phyloP scores from a whole-genome alignment of 2,113 vertebrate species.

The Sporophila hypoxantha region DNA sequence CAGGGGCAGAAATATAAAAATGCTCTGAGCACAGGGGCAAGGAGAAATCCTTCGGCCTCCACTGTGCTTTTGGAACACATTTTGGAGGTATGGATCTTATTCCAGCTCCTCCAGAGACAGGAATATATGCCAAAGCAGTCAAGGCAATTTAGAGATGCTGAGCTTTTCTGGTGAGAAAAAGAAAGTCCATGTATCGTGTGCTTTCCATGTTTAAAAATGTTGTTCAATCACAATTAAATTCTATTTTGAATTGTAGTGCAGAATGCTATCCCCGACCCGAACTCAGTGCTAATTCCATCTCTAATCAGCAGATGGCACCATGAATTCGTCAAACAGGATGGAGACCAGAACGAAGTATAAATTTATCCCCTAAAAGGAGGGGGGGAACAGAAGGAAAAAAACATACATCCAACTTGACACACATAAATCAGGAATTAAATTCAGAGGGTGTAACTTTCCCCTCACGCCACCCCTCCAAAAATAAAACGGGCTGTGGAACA shows the following conservation, averaged over 20 bases:
- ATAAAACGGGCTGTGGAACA: background rate
- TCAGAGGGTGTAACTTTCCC: slow-evolving; percentile 30
- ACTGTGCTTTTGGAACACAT: background rate
- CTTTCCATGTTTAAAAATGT: background rate
- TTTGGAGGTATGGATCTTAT: background rate
- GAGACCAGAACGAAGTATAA: background rate
- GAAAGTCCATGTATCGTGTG: background rate
- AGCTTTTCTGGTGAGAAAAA: background rate
- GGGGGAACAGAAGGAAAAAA: background rate
- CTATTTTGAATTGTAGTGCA: background rate
- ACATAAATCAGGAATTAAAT: slow-evolving; percentile 51
- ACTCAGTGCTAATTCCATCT: background rate
- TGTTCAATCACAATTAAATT: background rate
- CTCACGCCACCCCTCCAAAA: slow-evolving; percentile 4
- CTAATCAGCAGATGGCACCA: slow-evolving; percentile 67
- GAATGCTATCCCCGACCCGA: background rate
- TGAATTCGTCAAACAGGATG: slow-evolving; percentile 44
- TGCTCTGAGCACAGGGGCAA: background rate
- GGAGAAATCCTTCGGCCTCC: background rate
- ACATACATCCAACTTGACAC: slow-evolving; percentile 28
- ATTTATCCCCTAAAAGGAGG: background rate
- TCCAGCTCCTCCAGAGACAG: background rate
- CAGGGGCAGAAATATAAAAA: background rate
- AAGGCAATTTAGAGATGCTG: background rate
- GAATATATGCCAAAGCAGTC: background rate